These are phyloP conservation scores for Caenorhabditis auriculariae DNA, from an alignment of 2,888 invertebrate genomes.

Conservation along the genomic window DNA sequence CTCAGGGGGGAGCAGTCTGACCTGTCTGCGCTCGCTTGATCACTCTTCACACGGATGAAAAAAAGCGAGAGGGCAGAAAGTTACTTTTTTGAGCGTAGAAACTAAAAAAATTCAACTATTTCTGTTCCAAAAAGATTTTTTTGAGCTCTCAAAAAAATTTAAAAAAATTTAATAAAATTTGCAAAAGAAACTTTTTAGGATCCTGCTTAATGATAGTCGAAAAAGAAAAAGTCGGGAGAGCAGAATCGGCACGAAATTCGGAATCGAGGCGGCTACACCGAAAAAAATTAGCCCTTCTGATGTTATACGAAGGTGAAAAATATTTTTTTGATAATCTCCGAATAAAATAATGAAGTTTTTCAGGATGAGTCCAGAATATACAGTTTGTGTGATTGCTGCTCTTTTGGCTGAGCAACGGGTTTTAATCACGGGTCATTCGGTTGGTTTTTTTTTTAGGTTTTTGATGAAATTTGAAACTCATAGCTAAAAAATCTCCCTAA, in stretches of 20 bases:
- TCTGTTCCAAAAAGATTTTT: too few relatives aligned
- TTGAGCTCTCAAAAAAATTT: too few relatives aligned
- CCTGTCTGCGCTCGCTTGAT: too few relatives aligned
- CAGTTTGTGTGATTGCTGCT: slow-evolving; percentile 20
- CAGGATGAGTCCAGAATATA: slow-evolving; percentile 19
- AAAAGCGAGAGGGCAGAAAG: too few relatives aligned
- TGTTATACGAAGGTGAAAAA: neutral
- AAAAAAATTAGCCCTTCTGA: slow-evolving; percentile 1
- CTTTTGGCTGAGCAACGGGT: slow-evolving; percentile 24
- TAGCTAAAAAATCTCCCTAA: too few relatives aligned
- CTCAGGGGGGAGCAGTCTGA: too few relatives aligned
- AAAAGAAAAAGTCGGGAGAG: slow-evolving; percentile 3
- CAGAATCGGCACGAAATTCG: slow-evolving; percentile 6
- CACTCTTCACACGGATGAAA: too few relatives aligned
- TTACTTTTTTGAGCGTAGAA: too few relatives aligned
- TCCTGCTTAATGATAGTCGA: slow-evolving; percentile 9
- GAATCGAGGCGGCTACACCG: slow-evolving; percentile 7
- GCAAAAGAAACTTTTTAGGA: too few relatives aligned
- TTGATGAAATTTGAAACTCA: too few relatives aligned
- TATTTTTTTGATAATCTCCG: neutral
- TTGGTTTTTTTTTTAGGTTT: slow-evolving; percentile 9
- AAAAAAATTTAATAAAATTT: too few relatives aligned
- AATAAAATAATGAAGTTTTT: neutral
- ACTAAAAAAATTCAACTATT: too few relatives aligned
- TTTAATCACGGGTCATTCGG: slow-evolving; percentile 23